phyloP scores from a whole-genome alignment of 2,888 invertebrate genomes.

The Drosophila pseudotalamancana region DNA sequence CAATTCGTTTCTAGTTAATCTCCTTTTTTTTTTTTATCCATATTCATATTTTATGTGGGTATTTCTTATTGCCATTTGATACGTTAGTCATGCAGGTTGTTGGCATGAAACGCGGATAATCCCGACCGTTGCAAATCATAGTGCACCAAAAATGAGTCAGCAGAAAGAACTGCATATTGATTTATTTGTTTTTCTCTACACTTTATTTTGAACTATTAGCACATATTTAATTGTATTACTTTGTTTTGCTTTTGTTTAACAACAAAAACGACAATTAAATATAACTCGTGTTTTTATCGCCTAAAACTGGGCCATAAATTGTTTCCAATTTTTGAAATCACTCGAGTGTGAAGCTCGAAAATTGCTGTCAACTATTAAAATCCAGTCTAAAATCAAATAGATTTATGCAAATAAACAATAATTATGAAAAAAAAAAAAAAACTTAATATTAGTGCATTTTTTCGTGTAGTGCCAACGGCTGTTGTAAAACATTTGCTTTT shows the following conservation, averaged over 20 bases:
- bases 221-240: not conserved
- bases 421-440: constrained; percentile 9
- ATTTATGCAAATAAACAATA: constrained; percentile 29
- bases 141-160: constrained; percentile 11
- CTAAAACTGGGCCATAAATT: constrained; percentile 28
- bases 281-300: not conserved
- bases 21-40: not conserved
- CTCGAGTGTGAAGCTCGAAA: constrained; percentile 29
- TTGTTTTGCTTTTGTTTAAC: not conserved
- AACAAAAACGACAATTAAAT: not conserved
- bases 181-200: no score
- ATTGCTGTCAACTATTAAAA: constrained; percentile 15
- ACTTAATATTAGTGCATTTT: constrained; percentile 11
- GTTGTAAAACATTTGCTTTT: constrained; percentile 41
- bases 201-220: not conserved
- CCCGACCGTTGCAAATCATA: not conserved
- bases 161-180: not conserved
- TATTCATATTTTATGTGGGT: constrained; percentile 1
- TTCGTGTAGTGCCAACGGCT: constrained; percentile 3
- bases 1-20: no score
- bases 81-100: constrained; percentile 29
- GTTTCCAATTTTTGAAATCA: constrained; percentile 16
- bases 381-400: constrained; percentile 10
- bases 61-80: constrained; percentile 11
- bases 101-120: constrained; percentile 4